Base-by-base conservation (phyloP, 2,113 vertebrate genomes). In the Nycticorax nycticorax region DNA sequence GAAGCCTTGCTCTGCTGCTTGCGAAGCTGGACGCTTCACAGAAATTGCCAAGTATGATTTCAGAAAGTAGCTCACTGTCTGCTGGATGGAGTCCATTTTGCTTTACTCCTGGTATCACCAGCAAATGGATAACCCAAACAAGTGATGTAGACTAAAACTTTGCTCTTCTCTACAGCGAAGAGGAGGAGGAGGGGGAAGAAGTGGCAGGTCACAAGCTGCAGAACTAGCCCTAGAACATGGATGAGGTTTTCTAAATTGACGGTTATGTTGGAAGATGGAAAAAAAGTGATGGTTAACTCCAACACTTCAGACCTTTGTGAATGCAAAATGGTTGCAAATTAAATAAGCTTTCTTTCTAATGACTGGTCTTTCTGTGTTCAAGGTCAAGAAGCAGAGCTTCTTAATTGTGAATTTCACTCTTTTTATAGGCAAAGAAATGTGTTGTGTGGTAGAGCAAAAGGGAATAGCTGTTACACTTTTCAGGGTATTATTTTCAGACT, bases 401-500 rank as follows among this genome's bases (percentile, higher is more conserved):
- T 50, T 68, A 76, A 45, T 43, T 95, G 56, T 59, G 32, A 52
- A 30, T 88, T 93, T 91, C 3, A 15, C 27, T 56, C 14, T 81
- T 74, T 75, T 69, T 53, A 12, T 66, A 57, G 13, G 27, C 32
- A 32, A 83, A 64, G n/a, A 35, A 92, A 63, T 0, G 1, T 60
- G 22, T 57, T 82, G 26, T 52, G 4, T 74, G 32, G 27, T 62
- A 41, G 45, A 91, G 59, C 69, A 91, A 72, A 85, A 82, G 81
- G 67, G 14, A 74, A 23, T 26, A 55, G 69, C 32, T 90, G 21
- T 33, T 85, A 32, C 0, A 5, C 21, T 89, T 87, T 48, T 33
- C 27, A 75, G 47, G 17, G 24, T 88, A 22, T 87, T 78, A 68
- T 89, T 93, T 95, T 80, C 26, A 69, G 12, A 50, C 43, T 90